Base-by-base conservation (phyloP, 2,888 invertebrate species). In the Apantesis nais region DNA sequence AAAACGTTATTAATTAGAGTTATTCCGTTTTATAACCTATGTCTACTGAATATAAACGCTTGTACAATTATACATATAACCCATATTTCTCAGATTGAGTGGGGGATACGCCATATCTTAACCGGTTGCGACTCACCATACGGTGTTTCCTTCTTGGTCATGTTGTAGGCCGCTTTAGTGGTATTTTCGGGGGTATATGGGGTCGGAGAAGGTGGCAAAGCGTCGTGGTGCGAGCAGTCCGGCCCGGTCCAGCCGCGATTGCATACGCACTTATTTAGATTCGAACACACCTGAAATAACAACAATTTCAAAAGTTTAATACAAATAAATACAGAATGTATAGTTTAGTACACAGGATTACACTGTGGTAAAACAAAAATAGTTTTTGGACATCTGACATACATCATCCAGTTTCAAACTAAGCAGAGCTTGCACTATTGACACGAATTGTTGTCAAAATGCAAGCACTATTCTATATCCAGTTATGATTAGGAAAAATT, bases 201-300 rank as follows among this genome's bases (percentile, higher is more conserved):
- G 55, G 97, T 96, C 74, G 96, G 96, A 19, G 93, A 90, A 67
- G 97, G 96, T 60, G 97, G 97, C 78, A 97, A 94, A 71, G 97
- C 96, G 85, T 97, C 96, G 85, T 96, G 96, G 82, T 97, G 96
- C 63, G 98, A 98, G 93, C 99, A 99, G 93, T 98, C 98, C 41
- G 97, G 96, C 62, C 98, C 98, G 63, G 97, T 97, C 98, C 98
- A 99, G 78, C 99, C 99, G 77, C 96, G 95, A 87, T 97, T 96
- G 95, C 99, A 99, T 89, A 97, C 98, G 92, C 99, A 99, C 85
- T 97, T 97, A 95, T 99, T 98, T 79, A 97, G 95, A 91, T 99
- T 99, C 22, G 99, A 98, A 92, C 99, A 99, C 73, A 97, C 96
- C 99, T 99, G 95, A 66, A 90, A 91, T 29, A 29, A 29, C 2